These are phyloP conservation scores for Sternarchorhynchus goeldii DNA, from an alignment of 2,797 vertebrate species.

Conservation along the genomic window DNA sequence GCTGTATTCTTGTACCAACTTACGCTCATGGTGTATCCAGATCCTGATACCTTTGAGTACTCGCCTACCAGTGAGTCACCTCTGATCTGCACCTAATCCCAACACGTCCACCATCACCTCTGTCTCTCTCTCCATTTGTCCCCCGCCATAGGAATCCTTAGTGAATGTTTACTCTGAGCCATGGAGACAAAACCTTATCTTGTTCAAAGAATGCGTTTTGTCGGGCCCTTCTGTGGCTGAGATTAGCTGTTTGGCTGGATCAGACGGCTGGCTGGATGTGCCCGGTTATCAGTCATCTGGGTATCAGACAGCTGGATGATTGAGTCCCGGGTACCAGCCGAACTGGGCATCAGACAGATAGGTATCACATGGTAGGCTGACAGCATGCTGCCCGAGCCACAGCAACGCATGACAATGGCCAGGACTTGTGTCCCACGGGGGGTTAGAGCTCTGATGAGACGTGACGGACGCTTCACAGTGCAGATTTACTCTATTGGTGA, in stretches of 20 bases:
- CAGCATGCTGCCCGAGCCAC: neutral
- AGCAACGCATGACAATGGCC: constrained; percentile 29
- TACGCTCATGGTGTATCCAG: no score
- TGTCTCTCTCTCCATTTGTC: neutral
- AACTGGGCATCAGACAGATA: neutral
- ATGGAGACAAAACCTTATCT: constrained; percentile 41
- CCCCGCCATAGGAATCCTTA: neutral
- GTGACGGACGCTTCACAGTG: constrained; percentile 12
- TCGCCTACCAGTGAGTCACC: neutral
- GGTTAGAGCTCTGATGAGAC: constrained; percentile 38
- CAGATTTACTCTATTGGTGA: no score
- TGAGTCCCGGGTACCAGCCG: neutral
- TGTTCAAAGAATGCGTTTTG: constrained; percentile 38
- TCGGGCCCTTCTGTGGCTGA: constrained; percentile 5
- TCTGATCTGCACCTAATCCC: neutral
- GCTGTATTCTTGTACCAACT: neutral
- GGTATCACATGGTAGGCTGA: constrained; percentile 19
- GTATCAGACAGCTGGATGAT: constrained; percentile 26
- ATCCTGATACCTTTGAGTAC: neutral
- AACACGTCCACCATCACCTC: no score
- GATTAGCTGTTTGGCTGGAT: neutral
- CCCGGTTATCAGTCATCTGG: neutral
- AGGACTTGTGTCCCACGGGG: constrained; percentile 34
- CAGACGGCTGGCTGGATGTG: constrained; percentile 15
- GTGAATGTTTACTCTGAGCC: constrained; percentile 15